These are phyloP conservation scores for Melieria crassipennis DNA, from an alignment of 2,888 invertebrate genomes.

Conservation along the genomic window DNA sequence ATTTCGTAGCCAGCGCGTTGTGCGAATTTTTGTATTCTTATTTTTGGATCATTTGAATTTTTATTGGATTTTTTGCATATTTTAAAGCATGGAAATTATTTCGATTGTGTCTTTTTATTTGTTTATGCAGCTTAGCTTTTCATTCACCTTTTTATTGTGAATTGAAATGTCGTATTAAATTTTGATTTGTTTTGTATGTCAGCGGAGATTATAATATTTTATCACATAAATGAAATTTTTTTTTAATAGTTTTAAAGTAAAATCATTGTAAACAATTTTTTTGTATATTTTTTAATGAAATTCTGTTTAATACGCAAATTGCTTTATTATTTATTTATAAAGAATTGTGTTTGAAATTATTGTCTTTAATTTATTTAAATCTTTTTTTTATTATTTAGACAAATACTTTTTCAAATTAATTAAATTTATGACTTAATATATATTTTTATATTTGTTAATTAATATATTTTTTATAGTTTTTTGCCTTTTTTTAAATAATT, in stretches of 20 bases:
- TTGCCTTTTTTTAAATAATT: conserved; percentile 17
- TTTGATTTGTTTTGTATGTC: too few species aligned
- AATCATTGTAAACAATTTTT: too few species aligned
- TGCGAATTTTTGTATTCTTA: not conserved
- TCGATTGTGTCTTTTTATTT: conserved; percentile 9
- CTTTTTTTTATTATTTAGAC: not conserved
- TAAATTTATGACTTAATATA: conserved; percentile 1
- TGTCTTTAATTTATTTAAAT: too few species aligned
- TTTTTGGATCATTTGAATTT: not conserved
- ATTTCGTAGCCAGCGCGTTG: not conserved
- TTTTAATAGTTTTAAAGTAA: too few species aligned
- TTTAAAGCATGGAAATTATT: conserved; percentile 32
- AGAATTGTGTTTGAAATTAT: too few species aligned
- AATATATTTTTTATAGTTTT: conserved; percentile 2
- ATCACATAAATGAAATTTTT: not conserved
- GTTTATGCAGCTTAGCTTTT: not conserved
- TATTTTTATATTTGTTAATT: not conserved
- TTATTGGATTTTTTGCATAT: not conserved
- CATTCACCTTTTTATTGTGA: not conserved
- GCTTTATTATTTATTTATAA: too few species aligned
- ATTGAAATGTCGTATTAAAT: too few species aligned
- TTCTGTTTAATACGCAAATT: too few species aligned
- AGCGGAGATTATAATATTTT: too few species aligned
- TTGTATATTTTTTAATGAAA: too few species aligned
- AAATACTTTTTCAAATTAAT: conserved; percentile 1